These are phyloP conservation scores for Hylaea fasciaria DNA, from an alignment of 2,888 invertebrate species.

Conservation along the genomic window DNA sequence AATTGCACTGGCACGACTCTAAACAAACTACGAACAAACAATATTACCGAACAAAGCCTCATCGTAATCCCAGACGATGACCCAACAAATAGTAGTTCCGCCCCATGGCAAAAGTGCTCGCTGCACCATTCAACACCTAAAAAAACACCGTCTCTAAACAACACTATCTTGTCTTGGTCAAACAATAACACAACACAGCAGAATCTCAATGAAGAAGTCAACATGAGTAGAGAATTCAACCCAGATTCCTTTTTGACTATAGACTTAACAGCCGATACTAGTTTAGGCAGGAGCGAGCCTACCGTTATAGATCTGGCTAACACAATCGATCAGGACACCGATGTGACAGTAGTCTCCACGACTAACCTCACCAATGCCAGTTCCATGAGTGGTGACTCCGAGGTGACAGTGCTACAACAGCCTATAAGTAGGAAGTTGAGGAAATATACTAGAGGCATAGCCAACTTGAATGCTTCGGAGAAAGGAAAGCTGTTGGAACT, in stretches of 20 bases:
- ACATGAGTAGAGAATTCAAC: slow-evolving; percentile 62
- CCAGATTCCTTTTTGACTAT: slow-evolving; percentile 68
- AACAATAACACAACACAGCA: slow-evolving; percentile 13
- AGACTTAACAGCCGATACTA: slow-evolving; percentile 64
- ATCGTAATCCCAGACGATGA: slow-evolving; percentile 31
- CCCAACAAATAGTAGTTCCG: slow-evolving; percentile 2
- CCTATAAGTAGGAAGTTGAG: slow-evolving; percentile 47
- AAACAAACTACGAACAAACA: too few species aligned
- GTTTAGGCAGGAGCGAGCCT: slow-evolving; percentile 14
- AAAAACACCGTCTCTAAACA: slow-evolving; percentile 8
- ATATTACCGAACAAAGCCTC: not conserved
- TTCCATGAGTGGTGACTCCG: slow-evolving; percentile 70
- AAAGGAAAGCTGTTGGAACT: slow-evolving; percentile 63
- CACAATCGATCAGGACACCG: slow-evolving; percentile 46
- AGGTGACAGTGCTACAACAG: slow-evolving; percentile 62
- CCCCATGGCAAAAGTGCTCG: slow-evolving; percentile 1
- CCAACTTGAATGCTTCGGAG: slow-evolving; percentile 60
- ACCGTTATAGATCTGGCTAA: slow-evolving; percentile 59
- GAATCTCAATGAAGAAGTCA: slow-evolving; percentile 40
- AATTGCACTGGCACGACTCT: too few species aligned
- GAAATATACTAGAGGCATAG: slow-evolving; percentile 64
- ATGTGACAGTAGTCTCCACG: slow-evolving; percentile 57
- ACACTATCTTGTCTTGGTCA: slow-evolving; percentile 14
- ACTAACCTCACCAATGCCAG: slow-evolving; percentile 52
- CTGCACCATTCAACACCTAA: slow-evolving; percentile 15